Percentiles rank a stretch among this genome's conserved stretches.
These are phyloP conservation scores for Platycheirus albimanus DNA, from an alignment of 2,888 invertebrate species.

Conservation along the genomic window DNA sequence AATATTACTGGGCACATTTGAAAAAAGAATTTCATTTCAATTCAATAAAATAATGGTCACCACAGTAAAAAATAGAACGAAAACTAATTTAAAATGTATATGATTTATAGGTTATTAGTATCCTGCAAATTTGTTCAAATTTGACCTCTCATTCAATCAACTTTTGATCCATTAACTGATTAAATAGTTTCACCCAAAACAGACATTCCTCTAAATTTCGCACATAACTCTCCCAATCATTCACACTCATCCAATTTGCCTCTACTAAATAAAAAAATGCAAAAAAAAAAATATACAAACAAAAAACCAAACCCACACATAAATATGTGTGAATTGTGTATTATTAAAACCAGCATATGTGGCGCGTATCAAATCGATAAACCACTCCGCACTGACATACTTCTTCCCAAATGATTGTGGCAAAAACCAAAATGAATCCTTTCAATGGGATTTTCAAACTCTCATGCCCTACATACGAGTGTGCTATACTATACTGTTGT, in stretches of 20 bases:
- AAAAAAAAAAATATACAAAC: neutral
- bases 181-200: conserved; percentile 44
- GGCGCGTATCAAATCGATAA: conserved; percentile 52
- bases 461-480: conserved; percentile 9
- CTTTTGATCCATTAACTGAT: conserved; percentile 67
- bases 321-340: conserved; percentile 47
- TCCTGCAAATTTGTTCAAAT: conserved; percentile 25
- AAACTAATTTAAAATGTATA: too few relatives aligned
- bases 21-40: too few relatives aligned
- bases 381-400: conserved; percentile 42
- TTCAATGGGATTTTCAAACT: conserved; percentile 30
- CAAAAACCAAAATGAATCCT: conserved; percentile 38
- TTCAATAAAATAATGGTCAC: too few relatives aligned
- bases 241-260: neutral
- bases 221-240: neutral
- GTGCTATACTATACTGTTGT: too few relatives aligned
- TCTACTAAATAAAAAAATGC: neutral
- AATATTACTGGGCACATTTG: too few relatives aligned
- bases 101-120: too few relatives aligned
- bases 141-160: conserved; percentile 50
- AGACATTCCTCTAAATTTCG: neutral
- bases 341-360: conserved; percentile 51
- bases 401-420: conserved; percentile 29
- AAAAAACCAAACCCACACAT: conserved; percentile 16
- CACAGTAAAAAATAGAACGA: too few relatives aligned